Base-by-base conservation (phyloP, 2,797 vertebrate genomes). In the Rhinoraja longicauda region DNA sequence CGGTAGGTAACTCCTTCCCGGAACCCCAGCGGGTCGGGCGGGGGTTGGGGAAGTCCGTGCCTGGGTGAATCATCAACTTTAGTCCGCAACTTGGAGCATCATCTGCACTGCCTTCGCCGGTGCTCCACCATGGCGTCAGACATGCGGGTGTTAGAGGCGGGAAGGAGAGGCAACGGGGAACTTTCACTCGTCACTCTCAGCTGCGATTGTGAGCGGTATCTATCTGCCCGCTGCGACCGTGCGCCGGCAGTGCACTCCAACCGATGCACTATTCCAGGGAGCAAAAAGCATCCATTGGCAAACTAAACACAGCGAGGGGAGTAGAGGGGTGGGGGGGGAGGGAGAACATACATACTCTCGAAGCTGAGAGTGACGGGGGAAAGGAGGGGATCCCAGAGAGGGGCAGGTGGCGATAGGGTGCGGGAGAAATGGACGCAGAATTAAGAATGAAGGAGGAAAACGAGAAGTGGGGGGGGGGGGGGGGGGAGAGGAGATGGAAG, bases 1-100 rank as follows among this genome's bases (percentile, higher is more conserved):
- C n/a, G n/a, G 98, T 99, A 96, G 98, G 98, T 98, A 97, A n/a
- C 93, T 8, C 62, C 62, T 4, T 70, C n/a, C 10, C 70, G 21
- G 70, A 4, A 4, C 4, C 70, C 67, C 24, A 24, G 19, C 62
- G 21, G 45, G 4, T 53, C 45, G 45, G 45, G 53, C 45, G 45
- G 45, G 45, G 45, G 45, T 45, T 53, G 45, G 45, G 45, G 53
- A 53, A 53, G 64, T 17, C 64, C 10, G 4, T 53, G 45, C 45
- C 45, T 53, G 45, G 19, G 19, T 70, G 67, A 70, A 70, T 21
- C 67, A 70, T 70, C 67, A 70, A 70, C 67, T 70, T 70, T 70
- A 15, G 67, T 53, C 45, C 45, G 45, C 45, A 53, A 53, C 45
- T 81, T 81, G 39, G 39, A 72, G 70, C 4, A 24, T 17, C 24